Conservation (phyloP, 2,888 invertebrate genomes). For the Sarcophaga carnaria region DNA sequence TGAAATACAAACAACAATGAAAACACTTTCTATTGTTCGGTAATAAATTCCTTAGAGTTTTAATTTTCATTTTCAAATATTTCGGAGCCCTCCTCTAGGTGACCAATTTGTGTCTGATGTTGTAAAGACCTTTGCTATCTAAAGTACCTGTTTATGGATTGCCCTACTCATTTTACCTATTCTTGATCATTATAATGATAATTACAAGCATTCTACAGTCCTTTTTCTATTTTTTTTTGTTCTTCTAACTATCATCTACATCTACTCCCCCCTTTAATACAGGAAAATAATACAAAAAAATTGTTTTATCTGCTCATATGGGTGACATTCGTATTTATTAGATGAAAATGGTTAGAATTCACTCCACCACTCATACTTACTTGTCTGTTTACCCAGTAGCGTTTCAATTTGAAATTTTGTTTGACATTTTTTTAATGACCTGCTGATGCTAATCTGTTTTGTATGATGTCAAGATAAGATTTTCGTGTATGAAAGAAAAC, state of each 20-base stretch:
- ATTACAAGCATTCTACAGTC: neutral
- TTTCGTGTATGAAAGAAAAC: slow-evolving; percentile 37
- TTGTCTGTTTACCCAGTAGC: neutral
- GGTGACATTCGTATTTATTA: too few relatives aligned
- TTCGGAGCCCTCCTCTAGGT: neutral
- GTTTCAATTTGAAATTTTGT: slow-evolving; percentile 41
- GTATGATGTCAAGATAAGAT: slow-evolving; percentile 61
- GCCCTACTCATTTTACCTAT: neutral
- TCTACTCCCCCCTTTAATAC: slow-evolving; percentile 16
- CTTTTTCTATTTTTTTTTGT: neutral
- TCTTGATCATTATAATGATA: slow-evolving; percentile 15
- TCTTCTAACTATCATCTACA: neutral
- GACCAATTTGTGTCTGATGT: slow-evolving; percentile 46
- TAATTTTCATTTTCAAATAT: slow-evolving; percentile 1
- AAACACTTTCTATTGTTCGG: slow-evolving; percentile 3
- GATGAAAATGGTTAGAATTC: too few relatives aligned
- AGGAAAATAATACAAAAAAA: neutral
- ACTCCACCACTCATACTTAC: neutral
- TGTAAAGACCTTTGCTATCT: slow-evolving; percentile 27
- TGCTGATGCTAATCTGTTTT: slow-evolving; percentile 61
- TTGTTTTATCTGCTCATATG: slow-evolving; percentile 26
- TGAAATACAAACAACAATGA: slow-evolving; percentile 4
- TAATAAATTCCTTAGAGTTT: neutral
- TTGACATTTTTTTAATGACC: slow-evolving; percentile 70
- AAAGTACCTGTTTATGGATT: slow-evolving; percentile 38